phyloP scores from a whole-genome alignment of 2,797 vertebrate genomes.

The Leuciscus waleckii region DNA sequence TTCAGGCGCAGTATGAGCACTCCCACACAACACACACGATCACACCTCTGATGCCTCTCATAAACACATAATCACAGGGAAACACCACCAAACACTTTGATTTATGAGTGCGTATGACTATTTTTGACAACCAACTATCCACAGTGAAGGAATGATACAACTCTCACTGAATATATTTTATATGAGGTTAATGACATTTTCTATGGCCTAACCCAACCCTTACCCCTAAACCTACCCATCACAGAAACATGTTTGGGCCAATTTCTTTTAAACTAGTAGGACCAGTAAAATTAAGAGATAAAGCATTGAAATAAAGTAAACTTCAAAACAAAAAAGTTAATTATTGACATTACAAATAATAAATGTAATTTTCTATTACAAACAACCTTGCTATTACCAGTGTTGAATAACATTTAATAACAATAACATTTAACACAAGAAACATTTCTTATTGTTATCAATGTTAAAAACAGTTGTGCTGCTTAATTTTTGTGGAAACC shows the following conservation, averaged over 20 bases:
- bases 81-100: slow-evolving; percentile 17
- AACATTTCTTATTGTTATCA: background rate
- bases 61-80: background rate
- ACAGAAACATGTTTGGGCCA: too few species aligned
- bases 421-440: too few species aligned
- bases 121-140: slow-evolving; percentile 22
- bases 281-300: background rate
- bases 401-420: too few species aligned
- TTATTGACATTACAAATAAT: background rate
- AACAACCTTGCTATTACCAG: too few species aligned
- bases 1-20: background rate
- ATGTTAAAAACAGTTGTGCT: background rate
- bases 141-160: background rate
- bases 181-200: background rate
- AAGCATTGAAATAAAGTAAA: background rate
- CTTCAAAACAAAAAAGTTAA: background rate
- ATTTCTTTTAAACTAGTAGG: too few species aligned
- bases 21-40: background rate
- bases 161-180: background rate
- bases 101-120: background rate
- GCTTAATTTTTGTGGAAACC: background rate
- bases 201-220: too few species aligned
- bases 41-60: background rate
- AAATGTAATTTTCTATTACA: background rate
- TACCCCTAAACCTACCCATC: too few species aligned